Evolutionary conservation across 2,888 invertebrate genomes (phyloP).

Genomic region (Ennomos quercinarius): DNA sequence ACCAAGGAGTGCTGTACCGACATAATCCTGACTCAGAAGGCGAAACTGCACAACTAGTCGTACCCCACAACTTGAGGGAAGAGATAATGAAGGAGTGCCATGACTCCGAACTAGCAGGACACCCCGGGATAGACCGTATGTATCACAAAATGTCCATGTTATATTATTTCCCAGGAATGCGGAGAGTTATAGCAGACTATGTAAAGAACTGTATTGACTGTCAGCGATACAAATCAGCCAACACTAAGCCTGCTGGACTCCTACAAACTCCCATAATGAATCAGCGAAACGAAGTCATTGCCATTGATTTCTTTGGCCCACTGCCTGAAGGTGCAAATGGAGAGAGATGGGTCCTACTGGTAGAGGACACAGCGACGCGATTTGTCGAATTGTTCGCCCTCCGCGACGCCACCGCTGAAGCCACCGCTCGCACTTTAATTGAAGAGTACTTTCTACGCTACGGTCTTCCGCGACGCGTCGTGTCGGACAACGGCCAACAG

Average conservation of each 20-base stretch:
- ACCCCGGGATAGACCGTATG: conserved; percentile 13
- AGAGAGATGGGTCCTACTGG: no score
- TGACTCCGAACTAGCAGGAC: conserved; percentile 3
- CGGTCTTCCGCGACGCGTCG: no score
- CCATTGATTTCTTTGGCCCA: no score
- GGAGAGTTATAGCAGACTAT: conserved; percentile 9
- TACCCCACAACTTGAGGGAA: neutral
- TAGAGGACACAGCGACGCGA: no score
- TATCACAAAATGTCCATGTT: neutral
- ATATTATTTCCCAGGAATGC: conserved; percentile 4
- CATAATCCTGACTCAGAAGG: conserved; percentile 20
- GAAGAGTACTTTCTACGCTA: no score
- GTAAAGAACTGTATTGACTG: conserved; percentile 8
- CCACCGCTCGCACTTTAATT: no score
- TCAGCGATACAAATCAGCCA: no score
- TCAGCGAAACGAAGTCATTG: neutral
- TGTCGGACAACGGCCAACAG: no score
- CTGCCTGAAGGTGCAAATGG: no score
- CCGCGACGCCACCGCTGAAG: no score
- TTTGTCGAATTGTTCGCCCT: no score
- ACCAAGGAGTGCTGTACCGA: conserved; percentile 42
- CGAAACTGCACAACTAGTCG: conserved; percentile 10
- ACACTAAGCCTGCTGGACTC: conserved; percentile 21
- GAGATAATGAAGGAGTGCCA: neutral
- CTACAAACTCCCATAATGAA: conserved; percentile 20